Conservation (phyloP, 1,140 invertebrate genomes). For the Neuroterus valhalla region DNA sequence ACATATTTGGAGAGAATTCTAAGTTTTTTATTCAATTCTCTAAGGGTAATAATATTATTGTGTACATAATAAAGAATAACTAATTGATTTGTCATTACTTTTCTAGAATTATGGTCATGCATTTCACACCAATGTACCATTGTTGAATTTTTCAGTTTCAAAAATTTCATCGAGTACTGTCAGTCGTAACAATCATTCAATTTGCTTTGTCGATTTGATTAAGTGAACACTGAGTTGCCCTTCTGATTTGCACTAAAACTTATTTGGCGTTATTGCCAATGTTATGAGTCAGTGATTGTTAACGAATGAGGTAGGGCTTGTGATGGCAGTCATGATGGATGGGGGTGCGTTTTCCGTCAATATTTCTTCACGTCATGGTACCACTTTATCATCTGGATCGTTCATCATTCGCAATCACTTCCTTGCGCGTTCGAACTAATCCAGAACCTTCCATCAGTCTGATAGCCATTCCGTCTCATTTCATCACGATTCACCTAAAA, state of each 20-base stretch:
- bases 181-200: too few relatives aligned
- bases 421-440: constrained; percentile 59
- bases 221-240: background rate
- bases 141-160: too few relatives aligned
- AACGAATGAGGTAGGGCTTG: constrained; percentile 41
- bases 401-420: constrained; percentile 70
- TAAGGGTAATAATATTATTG: too few relatives aligned
- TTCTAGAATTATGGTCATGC: too few relatives aligned
- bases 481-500: constrained; percentile 15
- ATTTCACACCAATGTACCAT: too few relatives aligned
- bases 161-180: too few relatives aligned
- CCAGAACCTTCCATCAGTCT: constrained; percentile 36
- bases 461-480: constrained; percentile 18
- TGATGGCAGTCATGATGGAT: constrained; percentile 60
- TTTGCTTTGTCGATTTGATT: too few relatives aligned
- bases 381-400: constrained; percentile 67
- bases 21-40: too few relatives aligned
- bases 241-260: background rate
- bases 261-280: constrained; percentile 14
- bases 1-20: too few relatives aligned
- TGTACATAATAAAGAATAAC: too few relatives aligned
- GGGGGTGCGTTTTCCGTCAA: constrained; percentile 62
- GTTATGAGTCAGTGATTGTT: constrained; percentile 61
- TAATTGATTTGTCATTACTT: too few relatives aligned
- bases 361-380: constrained; percentile 58